phyloP scores from a whole-genome alignment of 2,888 invertebrate species.

The Rambutsinella grinnellia region DNA sequence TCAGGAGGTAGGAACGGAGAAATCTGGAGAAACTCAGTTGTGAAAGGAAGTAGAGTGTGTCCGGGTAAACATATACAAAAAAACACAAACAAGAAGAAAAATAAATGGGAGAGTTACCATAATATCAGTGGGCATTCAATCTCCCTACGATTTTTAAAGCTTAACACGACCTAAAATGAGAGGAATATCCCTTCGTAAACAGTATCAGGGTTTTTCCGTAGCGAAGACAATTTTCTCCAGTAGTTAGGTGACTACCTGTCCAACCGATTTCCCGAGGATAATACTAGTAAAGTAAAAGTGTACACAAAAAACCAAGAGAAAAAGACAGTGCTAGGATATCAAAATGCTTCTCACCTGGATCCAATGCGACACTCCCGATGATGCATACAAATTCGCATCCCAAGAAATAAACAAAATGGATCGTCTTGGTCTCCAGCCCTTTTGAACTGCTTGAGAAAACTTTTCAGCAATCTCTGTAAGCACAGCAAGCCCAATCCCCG shows the following conservation, averaged over 20 bases:
- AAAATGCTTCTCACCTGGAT: conserved; percentile 65
- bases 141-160: too few species aligned
- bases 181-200: too few species aligned
- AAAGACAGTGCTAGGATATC: background rate
- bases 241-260: too few species aligned
- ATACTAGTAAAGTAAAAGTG: background rate
- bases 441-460: conserved; percentile 62
- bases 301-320: background rate
- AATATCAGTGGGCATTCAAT: too few species aligned
- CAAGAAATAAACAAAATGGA: conserved; percentile 65
- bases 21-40: too few species aligned
- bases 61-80: background rate
- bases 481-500: conserved; percentile 63
- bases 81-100: too few species aligned
- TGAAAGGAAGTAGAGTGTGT: background rate
- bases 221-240: too few species aligned
- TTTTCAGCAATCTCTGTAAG: conserved; percentile 63
- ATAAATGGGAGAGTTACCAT: too few species aligned
- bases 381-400: conserved; percentile 65
- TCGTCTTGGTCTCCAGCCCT: conserved; percentile 64
- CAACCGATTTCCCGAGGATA: too few species aligned
- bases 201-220: too few species aligned
- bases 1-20: conserved; percentile 27
- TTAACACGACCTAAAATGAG: background rate
- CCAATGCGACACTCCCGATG: conserved; percentile 63